Conservation (phyloP, 2,113 vertebrate genomes). For the Maccullochella peelii region DNA sequence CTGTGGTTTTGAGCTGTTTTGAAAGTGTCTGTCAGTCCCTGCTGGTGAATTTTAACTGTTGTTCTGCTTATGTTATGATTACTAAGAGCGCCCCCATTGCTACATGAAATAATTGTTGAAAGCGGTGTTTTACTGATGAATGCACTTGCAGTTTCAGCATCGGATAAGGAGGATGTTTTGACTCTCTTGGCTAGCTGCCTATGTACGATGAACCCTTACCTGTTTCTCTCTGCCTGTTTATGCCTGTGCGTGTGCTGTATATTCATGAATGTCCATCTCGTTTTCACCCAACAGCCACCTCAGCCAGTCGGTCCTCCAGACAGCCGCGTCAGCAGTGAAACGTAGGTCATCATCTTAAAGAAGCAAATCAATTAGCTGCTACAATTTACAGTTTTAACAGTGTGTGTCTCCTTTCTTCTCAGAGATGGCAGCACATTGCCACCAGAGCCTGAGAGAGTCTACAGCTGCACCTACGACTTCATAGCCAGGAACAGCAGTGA, state of each 20-base stretch:
- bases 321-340: conserved; percentile 33
- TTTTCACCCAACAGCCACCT: conserved; percentile 8
- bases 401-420: neutral
- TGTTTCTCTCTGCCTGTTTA: neutral
- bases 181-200: neutral
- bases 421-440: conserved; percentile 60
- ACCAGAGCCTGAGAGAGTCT: conserved; percentile 71
- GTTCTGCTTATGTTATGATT: neutral
- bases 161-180: neutral
- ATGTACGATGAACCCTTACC: neutral
- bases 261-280: neutral
- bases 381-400: neutral
- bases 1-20: neutral
- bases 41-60: neutral
- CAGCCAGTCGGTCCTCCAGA: conserved; percentile 21
- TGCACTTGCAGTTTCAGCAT: neutral
- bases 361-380: neutral
- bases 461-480: conserved; percentile 89
- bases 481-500: conserved; percentile 91
- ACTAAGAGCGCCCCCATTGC: neutral
- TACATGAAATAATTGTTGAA: neutral
- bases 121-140: neutral
- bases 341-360: conserved; percentile 56
- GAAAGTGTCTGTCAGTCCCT: neutral
- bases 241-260: neutral